Base-by-base conservation (phyloP, 2,888 invertebrate species). In the Zeuzera pyrina region DNA sequence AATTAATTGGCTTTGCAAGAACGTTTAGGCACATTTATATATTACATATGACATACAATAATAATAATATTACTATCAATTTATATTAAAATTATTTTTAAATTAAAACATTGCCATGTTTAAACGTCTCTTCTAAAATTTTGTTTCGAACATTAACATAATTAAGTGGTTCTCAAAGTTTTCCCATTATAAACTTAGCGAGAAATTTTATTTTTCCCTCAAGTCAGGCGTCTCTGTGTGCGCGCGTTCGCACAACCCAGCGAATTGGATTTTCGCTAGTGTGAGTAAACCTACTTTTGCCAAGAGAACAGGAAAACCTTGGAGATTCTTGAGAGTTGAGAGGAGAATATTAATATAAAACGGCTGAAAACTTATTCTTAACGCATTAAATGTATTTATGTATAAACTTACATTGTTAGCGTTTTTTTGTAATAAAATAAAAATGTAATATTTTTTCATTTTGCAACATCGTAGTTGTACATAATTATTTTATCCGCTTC, bases 161-260 rank as follows among this genome's bases (percentile, higher is more conserved):
- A 83, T 83, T 83, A 83, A 83, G 83, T 83, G 83, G 83, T 79
- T 83, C 81, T 79, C 79, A 79, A 83, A 83, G 81, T 83, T 83
- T 83, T 83, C 83, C 83, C 83, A 83, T 83, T 83, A 83, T 81
- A 81, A 83, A 83, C 83, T 83, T 83, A 81, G 81, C 74, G 78
- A 83, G 81, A 81, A 83, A 81, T 83, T 83, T 83, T 83, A 83
- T 83, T 83, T 83, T 83, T 81, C 83, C 83, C 83, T 79, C 81
- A 79, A 81, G 83, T 81, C 78, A 78, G 55, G 58, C 66, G 67
- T 59, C 50, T 42, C 47, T 62, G 83, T 83, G 83, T 79, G 81
- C 72, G 76, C 54, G 62, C 62, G 72, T 81, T 53, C 62, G 56
- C 45, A 81, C 81, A 61, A 56, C 55, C 55, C 68, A 62, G 78